Evolutionary conservation across 2,797 vertebrate genomes (phyloP), one percentile per base, ranked within the genome.

Genomic region (Falco columbarius): DNA sequence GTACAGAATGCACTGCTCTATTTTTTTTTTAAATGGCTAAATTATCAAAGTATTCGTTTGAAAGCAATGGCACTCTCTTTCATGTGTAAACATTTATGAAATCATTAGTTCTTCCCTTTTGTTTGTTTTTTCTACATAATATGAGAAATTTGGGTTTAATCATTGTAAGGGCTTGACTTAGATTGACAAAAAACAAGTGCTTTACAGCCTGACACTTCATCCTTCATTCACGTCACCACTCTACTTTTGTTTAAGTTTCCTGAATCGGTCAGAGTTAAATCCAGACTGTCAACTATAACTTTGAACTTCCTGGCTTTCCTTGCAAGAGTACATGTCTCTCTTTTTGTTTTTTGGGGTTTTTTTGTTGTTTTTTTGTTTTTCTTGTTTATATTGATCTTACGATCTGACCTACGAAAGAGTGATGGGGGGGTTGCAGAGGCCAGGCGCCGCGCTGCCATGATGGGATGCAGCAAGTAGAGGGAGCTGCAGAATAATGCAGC

Each of bases 401-500:
- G 36, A 46, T 94, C 67, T 91, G 77, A 85, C 84, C 90, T 85
- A 54, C 24, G 81, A 38, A 49, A 76, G 92, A 91, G 52, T 7
- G 74, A 40, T 13, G 36, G 74, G 79, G 86, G 89, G 67, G 90
- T 30, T 74, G 4, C 47, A 10, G 84, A 76, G 74, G 85, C 51
- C 14, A 5, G 10, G 10, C 55, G 63, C 85, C 49, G 10, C 49
- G 0, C 30, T 97, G 96, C 93, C 76, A 51, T 95, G 93, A 75
- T 77, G 90, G 76, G 87, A 66, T 88, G 82, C 85, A 89, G 96
- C 80, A 93, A 91, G 96, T 76, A 97, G 96, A 95, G 97, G 96
- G 96, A 95, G 95, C 94, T 96, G 94, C 86, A 74, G 96, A 97
- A 97, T 91, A 91, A 95, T 54, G 75, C 79, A 95, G 93, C 85